Evolutionary conservation across 1,140 invertebrate species (phyloP).

Genomic region (Anagrus nilaparvatae): DNA sequence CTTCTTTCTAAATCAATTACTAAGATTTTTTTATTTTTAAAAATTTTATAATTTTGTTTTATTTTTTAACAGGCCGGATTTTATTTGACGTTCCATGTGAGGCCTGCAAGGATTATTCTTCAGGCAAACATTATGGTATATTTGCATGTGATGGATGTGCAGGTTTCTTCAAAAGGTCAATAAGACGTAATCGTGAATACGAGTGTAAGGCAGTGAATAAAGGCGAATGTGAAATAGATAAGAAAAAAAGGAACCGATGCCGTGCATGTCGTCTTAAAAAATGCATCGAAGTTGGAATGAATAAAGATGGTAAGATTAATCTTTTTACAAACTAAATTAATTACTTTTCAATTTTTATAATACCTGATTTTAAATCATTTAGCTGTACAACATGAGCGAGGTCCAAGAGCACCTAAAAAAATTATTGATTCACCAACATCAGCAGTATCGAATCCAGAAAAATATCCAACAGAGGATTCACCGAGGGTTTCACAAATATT

Average conservation of each 20-base stretch:
- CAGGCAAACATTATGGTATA: conserved; percentile 98
- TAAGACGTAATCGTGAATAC: conserved; percentile 88
- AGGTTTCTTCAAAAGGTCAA: conserved; percentile 92
- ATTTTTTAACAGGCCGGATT: conserved; percentile 96
- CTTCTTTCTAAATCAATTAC: no score
- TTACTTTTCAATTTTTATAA: background rate
- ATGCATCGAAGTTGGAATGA: conserved; percentile 93
- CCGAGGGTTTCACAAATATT: no score
- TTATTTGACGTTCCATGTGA: conserved; percentile 95
- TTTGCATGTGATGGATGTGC: conserved; percentile 96
- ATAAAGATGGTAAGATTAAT: conserved; percentile 86
- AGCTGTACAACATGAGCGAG: conserved; percentile 97
- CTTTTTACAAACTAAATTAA: no score
- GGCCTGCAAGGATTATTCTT: conserved; percentile 95
- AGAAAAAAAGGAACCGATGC: conserved; percentile 94
- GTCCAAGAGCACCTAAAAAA: no score
- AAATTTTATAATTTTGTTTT: no score
- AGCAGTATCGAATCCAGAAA: no score
- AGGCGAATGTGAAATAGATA: conserved; percentile 85
- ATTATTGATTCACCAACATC: no score
- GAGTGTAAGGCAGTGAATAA: conserved; percentile 87
- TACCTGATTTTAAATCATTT: conserved; percentile 21
- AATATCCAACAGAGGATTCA: no score
- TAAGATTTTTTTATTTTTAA: no score
- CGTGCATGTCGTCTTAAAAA: conserved; percentile 86